phyloP scores from a whole-genome alignment of 2,888 invertebrate species.

The Amiota communis region DNA sequence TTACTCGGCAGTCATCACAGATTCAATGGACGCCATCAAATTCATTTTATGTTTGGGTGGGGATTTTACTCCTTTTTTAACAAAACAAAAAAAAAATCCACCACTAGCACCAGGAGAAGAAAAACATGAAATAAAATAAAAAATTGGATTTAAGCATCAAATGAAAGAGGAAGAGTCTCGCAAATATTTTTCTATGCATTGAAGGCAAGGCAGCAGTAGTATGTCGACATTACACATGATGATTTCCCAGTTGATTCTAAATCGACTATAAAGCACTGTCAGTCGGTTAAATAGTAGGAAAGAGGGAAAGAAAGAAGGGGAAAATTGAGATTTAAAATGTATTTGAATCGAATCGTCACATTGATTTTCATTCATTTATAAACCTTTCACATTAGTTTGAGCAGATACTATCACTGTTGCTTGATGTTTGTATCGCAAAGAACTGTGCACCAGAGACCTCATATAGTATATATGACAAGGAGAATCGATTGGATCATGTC shows the following conservation, averaged over 20 bases:
- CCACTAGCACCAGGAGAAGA: too few relatives aligned
- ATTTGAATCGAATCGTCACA: conserved; percentile 47
- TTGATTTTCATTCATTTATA: conserved; percentile 35
- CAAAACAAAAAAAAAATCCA: too few relatives aligned
- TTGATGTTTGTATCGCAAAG: too few relatives aligned
- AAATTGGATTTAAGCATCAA: conserved; percentile 64
- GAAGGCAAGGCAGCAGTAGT: conserved; percentile 30
- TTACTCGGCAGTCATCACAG: neutral
- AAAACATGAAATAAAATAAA: conserved; percentile 53
- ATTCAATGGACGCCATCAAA: neutral
- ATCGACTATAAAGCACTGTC: too few relatives aligned
- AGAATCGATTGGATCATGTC: too few relatives aligned
- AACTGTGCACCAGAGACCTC: too few relatives aligned
- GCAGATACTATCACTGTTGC: too few relatives aligned
- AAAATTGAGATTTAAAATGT: conserved; percentile 3
- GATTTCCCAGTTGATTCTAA: conserved; percentile 50
- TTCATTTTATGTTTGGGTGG: neutral
- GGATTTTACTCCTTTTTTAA: too few relatives aligned
- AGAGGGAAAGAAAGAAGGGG: neutral
- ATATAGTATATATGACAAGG: too few relatives aligned
- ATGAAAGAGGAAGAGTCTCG: conserved; percentile 54
- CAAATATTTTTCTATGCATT: conserved; percentile 42
- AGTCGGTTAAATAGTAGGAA: neutral
- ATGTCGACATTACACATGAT: conserved; percentile 37
- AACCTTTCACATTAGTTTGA: too few relatives aligned